Conservation (phyloP, 1,140 invertebrate genomes). For the Helicoverpa zea region DNA sequence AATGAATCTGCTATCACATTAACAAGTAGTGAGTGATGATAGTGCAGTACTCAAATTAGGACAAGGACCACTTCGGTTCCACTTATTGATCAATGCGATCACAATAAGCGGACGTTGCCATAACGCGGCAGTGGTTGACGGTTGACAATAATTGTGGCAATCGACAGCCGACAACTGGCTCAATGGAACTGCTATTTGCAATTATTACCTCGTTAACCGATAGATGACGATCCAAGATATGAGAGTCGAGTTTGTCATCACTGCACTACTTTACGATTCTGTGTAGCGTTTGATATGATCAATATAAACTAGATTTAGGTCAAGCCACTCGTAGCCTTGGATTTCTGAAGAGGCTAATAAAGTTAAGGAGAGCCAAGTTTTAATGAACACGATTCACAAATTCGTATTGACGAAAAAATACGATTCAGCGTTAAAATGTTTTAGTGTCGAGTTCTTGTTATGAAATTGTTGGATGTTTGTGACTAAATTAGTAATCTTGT, state of each 20-base stretch:
- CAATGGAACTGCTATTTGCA: slow-evolving; percentile 52
- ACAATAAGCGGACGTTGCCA: slow-evolving; percentile 81
- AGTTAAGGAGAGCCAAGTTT: slow-evolving; percentile 12
- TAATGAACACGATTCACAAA: not conserved
- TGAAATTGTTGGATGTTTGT: not conserved
- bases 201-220: slow-evolving; percentile 48
- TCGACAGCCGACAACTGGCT: slow-evolving; percentile 53
- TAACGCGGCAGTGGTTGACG: slow-evolving; percentile 58
- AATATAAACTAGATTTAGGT: slow-evolving; percentile 23
- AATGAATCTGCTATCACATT: slow-evolving; percentile 34
- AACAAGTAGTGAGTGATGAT: slow-evolving; percentile 28
- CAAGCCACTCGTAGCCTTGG: not conserved
- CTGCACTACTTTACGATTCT: slow-evolving; percentile 12
- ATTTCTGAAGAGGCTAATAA: slow-evolving; percentile 16
- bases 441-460: too few relatives aligned
- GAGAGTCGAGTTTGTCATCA: slow-evolving; percentile 21
- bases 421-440: not conserved
- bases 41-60: slow-evolving; percentile 57
- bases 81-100: slow-evolving; percentile 66
- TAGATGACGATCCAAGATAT: slow-evolving; percentile 30
- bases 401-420: not conserved
- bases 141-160: slow-evolving; percentile 70
- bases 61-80: slow-evolving; percentile 64
- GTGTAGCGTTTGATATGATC: slow-evolving; percentile 16
- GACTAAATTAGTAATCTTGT: not conserved